phyloP scores from a whole-genome alignment of 64 coral and sea anemone genomes.

The Montipora capricornis region DNA sequence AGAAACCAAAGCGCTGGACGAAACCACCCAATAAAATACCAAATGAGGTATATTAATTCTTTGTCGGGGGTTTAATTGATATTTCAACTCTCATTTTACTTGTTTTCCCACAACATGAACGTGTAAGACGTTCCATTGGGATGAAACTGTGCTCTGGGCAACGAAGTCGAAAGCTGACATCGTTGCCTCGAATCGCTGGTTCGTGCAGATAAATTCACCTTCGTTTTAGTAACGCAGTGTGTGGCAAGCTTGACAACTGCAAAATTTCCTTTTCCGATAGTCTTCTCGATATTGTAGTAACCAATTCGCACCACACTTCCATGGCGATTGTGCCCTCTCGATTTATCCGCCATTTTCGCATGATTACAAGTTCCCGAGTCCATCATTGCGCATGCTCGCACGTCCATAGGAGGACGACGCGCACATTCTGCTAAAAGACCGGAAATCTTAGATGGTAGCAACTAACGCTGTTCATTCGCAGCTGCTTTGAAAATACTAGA shows the following conservation, averaged over 20 bases:
- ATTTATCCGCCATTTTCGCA: conserved; percentile 99
- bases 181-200: background rate
- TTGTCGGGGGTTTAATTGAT: background rate
- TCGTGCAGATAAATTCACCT: conserved; percentile 68
- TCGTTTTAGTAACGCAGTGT: conserved; percentile 90
- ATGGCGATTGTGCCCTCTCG: conserved; percentile 94
- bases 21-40: background rate
- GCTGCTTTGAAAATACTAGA: conserved; percentile 39
- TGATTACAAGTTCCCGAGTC: conserved; percentile 80
- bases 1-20: conserved; percentile 41
- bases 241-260: conserved; percentile 99
- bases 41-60: conserved; percentile 7
- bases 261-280: conserved; percentile 99
- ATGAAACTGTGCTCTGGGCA: background rate
- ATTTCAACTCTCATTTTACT: background rate
- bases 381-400: conserved; percentile 13
- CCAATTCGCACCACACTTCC: conserved; percentile 98
- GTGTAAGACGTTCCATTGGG: conserved; percentile 19
- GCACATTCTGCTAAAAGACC: conserved; percentile 2
- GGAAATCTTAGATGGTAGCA: conserved; percentile 14
- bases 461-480: background rate
- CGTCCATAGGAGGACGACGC: background rate
- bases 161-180: conserved; percentile 67
- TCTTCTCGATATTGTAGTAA: conserved; percentile 97
- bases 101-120: conserved; percentile 14